Evolutionary conservation across 2,888 invertebrate species (phyloP).

Genomic region (Epirrhoe alternata): DNA sequence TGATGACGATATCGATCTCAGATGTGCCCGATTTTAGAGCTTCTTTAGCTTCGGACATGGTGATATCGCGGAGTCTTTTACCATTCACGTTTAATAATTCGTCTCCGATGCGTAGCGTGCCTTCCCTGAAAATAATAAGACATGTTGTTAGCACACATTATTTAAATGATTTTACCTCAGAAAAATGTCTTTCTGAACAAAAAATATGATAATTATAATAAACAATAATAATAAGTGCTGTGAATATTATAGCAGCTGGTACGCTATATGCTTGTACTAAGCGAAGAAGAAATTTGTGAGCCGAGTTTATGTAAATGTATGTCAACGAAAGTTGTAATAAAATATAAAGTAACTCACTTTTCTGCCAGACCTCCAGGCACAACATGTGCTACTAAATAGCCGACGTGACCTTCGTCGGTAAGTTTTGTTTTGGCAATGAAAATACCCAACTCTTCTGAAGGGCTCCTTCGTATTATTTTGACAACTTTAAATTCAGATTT

Average conservation of each 20-base stretch:
- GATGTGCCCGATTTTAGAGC: conserved; percentile 86
- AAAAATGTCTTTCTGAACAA: conserved; percentile 4
- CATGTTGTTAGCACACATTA: background rate
- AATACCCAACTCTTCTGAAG: conserved; percentile 88
- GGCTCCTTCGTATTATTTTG: conserved; percentile 82
- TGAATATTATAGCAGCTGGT: background rate
- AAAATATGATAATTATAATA: background rate
- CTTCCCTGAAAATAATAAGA: conserved; percentile 80
- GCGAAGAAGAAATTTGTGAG: background rate
- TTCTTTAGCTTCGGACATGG: conserved; percentile 87
- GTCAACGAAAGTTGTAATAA: background rate
- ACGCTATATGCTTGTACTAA: background rate
- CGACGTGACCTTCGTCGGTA: conserved; percentile 85
- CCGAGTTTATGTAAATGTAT: background rate
- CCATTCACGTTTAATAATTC: conserved; percentile 91
- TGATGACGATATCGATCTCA: conserved; percentile 88
- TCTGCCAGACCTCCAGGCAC: conserved; percentile 89
- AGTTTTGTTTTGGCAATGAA: conserved; percentile 88
- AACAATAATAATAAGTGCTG: background rate
- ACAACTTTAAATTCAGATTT: conserved; percentile 81
- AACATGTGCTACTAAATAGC: conserved; percentile 89
- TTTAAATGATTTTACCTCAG: background rate
- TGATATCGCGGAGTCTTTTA: conserved; percentile 87
- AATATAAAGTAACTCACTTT: conserved; percentile 75
- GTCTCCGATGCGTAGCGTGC: conserved; percentile 88